Conservation (phyloP, 2,888 invertebrate genomes). For the Saturnia pavonia region DNA sequence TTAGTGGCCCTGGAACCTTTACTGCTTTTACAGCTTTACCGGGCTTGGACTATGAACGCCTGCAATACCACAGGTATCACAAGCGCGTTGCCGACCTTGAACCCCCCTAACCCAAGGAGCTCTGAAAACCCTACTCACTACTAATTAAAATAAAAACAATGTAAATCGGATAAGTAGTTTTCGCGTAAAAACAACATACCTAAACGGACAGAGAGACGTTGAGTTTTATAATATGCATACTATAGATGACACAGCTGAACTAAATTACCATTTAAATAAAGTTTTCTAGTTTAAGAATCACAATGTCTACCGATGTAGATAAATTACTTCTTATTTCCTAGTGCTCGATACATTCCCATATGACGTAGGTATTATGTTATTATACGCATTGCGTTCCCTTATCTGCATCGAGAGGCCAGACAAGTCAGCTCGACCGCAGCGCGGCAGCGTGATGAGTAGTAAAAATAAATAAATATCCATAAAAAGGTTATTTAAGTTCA, state of each 20-base stretch:
- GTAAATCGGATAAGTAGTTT: too few relatives aligned
- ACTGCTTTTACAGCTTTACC: too few relatives aligned
- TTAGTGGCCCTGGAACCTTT: too few relatives aligned
- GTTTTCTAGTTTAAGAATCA: not conserved
- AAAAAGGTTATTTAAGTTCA: conserved; percentile 31
- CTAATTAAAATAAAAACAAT: too few relatives aligned
- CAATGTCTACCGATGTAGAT: not conserved
- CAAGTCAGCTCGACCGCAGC: conserved; percentile 32
- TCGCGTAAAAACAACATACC: too few relatives aligned
- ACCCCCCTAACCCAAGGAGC: too few relatives aligned
- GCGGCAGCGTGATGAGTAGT: conserved; percentile 27
- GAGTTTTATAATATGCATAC: too few relatives aligned
- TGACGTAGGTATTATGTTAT: not conserved
- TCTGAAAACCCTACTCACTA: too few relatives aligned
- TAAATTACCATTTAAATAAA: not conserved
- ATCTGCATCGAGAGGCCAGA: conserved; percentile 30
- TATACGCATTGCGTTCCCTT: conserved; percentile 8
- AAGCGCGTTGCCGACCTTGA: too few relatives aligned
- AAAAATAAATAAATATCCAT: conserved; percentile 34
- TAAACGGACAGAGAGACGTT: too few relatives aligned
- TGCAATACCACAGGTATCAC: too few relatives aligned
- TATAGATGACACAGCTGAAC: not conserved
- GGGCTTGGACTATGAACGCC: too few relatives aligned
- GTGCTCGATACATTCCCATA: not conserved
- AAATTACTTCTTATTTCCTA: not conserved